Evolutionary conservation across 2,797 vertebrate species (phyloP), one percentile per base, ranked within the genome.

Genomic region (Glyptemys insculpta): DNA sequence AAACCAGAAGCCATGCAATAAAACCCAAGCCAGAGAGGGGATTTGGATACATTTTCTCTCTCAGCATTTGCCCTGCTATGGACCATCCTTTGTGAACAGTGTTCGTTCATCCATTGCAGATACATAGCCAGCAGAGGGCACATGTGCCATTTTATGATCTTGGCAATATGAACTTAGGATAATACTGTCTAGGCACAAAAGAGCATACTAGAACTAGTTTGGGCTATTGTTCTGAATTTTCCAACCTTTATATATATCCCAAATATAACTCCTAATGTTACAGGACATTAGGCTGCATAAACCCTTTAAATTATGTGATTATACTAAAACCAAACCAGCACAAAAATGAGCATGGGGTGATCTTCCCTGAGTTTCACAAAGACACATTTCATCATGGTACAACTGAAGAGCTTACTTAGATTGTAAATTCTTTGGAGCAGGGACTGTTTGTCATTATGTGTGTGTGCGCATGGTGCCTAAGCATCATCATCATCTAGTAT

Each of bases 41-140:
- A 52, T 74, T 4, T 68, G 19, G 9, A 83, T 57, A 5, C 74
- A 19, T 18, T 57, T 76, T 5, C 59, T 47, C 27, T 83, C 87
- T 85, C 44, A 84, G 80, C 12, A 41, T 12, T 29, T 54, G 31
- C 21, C 29, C 25, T 83, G 29, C 10, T 41, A 83, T 8, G 21
- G 21, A n/a, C 44, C 12, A 31, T n/a, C 3, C 37, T 18, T 29
- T 23, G 15, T 81, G 23, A 16, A 2, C 12, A 76, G 2, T 0
- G 2, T 54, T 83, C 10, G 23, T 3, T 65, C 0, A 0, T 62
- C 85, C 12, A 59, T 12, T 5, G 31, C 15, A 47, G 34, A 87
- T 11, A 29, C 2, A 44, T 0, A 79, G 31, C 34, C 76, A 84
- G 85, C 57, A 90, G 82, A 89, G 76, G 79, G 79, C 53, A 88